Conservation (phyloP, 2,113 vertebrate species). For the Hippocampus mohnikei region DNA sequence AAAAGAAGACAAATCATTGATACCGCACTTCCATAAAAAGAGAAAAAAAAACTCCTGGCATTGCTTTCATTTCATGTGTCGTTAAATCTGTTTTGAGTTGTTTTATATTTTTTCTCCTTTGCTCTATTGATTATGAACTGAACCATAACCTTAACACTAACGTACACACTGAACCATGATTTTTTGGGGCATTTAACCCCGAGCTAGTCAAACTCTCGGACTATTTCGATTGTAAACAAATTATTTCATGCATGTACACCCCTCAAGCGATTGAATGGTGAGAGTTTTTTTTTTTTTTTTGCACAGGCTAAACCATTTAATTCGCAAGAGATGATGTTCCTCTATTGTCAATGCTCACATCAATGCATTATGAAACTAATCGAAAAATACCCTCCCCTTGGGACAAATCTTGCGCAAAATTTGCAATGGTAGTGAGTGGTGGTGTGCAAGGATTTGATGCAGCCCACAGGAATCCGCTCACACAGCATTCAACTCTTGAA, state of each 20-base stretch:
- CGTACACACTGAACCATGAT: too few relatives aligned
- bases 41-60: neutral
- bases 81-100: neutral
- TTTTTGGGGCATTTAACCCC: too few relatives aligned
- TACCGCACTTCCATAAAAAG: neutral
- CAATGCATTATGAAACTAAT: neutral
- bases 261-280: too few relatives aligned
- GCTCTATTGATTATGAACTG: too few relatives aligned
- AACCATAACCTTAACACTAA: too few relatives aligned
- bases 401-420: neutral
- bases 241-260: too few relatives aligned
- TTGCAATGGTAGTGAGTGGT: neutral
- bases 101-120: neutral
- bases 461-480: conserved; percentile 42
- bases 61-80: neutral
- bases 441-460: conserved; percentile 28
- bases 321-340: too few relatives aligned
- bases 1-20: neutral
- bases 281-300: too few relatives aligned
- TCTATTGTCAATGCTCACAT: too few relatives aligned
- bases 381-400: neutral
- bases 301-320: too few relatives aligned
- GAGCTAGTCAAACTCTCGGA: too few relatives aligned
- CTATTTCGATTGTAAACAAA: too few relatives aligned
- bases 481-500: conserved; percentile 44